Conservation (phyloP, 2,113 vertebrate species). For the Scopus umbretta region DNA sequence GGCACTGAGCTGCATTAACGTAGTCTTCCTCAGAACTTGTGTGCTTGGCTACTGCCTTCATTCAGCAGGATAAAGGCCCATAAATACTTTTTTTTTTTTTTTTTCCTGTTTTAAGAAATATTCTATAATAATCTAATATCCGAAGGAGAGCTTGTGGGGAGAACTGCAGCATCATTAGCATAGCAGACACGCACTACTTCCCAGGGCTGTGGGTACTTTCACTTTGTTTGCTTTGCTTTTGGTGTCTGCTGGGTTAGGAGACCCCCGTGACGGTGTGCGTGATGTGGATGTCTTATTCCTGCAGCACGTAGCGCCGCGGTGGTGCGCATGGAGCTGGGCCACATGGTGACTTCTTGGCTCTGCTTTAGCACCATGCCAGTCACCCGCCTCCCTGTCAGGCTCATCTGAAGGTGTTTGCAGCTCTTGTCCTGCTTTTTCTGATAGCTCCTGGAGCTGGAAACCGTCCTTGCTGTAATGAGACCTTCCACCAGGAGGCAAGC, state of each 20-base stretch:
- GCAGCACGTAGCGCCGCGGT: fast-evolving
- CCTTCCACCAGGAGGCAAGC: slow-evolving; percentile 60
- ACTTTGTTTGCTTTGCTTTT: neutral
- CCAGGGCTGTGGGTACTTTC: neutral
- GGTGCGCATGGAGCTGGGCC: fast-evolving
- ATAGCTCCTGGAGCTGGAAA: neutral
- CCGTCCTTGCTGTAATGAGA: slow-evolving; percentile 35
- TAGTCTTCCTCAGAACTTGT: neutral
- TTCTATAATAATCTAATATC: neutral
- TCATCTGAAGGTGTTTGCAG: neutral
- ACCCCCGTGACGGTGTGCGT: fast-evolving
- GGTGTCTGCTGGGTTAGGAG: neutral
- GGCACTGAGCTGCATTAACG: neutral
- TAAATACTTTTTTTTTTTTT: neutral
- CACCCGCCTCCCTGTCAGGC: neutral
- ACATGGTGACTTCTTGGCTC: neutral
- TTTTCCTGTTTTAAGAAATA: neutral
- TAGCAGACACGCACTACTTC: neutral
- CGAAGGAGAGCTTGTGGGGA: neutral
- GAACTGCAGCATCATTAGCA: fast-evolving
- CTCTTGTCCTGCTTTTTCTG: neutral
- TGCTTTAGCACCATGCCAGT: neutral
- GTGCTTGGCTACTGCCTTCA: neutral
- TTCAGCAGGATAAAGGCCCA: neutral
- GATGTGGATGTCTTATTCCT: fast-evolving